Percentiles rank a stretch among this genome's conserved stretches.
These are phyloP conservation scores for Athalia cordata DNA, from an alignment of 2,888 invertebrate genomes.

Conservation along the genomic window DNA sequence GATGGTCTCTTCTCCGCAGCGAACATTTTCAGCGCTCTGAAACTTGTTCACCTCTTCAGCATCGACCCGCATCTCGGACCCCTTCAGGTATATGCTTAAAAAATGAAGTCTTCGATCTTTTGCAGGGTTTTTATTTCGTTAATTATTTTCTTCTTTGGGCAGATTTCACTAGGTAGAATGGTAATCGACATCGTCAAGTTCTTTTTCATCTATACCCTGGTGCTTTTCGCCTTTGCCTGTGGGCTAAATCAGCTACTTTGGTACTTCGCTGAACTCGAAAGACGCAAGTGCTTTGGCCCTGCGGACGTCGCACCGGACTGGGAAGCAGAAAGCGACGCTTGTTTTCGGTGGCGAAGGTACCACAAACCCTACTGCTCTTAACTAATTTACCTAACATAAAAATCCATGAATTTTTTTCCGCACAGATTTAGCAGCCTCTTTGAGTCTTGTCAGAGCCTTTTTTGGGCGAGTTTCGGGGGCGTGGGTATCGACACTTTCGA, in stretches of 20 bases:
- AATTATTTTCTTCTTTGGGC: conserved; percentile 63
- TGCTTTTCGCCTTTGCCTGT: conserved; percentile 94
- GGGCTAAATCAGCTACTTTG: conserved; percentile 94
- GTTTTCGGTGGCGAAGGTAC: conserved; percentile 90
- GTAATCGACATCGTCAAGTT: conserved; percentile 94
- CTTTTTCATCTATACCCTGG: conserved; percentile 91
- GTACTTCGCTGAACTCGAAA: conserved; percentile 93
- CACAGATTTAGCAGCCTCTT: conserved; percentile 82
- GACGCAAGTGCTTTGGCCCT: conserved; percentile 84
- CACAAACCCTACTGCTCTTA: background rate
- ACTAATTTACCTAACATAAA: background rate
- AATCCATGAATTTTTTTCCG: background rate
- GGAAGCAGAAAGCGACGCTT: conserved; percentile 85
- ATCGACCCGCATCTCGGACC: conserved; percentile 95
- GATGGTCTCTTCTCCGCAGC: conserved; percentile 96
- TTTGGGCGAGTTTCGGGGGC: conserved; percentile 97
- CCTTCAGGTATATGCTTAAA: conserved; percentile 77
- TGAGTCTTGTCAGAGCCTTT: conserved; percentile 95
- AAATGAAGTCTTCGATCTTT: background rate
- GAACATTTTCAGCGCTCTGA: conserved; percentile 94
- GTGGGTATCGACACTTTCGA: conserved; percentile 92
- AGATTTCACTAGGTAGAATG: conserved; percentile 93
- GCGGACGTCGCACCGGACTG: conserved; percentile 85
- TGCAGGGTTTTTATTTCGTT: background rate
- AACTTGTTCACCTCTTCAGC: conserved; percentile 93